phyloP scores from a whole-genome alignment of 2,888 invertebrate species.

The Laspeyria flexula region DNA sequence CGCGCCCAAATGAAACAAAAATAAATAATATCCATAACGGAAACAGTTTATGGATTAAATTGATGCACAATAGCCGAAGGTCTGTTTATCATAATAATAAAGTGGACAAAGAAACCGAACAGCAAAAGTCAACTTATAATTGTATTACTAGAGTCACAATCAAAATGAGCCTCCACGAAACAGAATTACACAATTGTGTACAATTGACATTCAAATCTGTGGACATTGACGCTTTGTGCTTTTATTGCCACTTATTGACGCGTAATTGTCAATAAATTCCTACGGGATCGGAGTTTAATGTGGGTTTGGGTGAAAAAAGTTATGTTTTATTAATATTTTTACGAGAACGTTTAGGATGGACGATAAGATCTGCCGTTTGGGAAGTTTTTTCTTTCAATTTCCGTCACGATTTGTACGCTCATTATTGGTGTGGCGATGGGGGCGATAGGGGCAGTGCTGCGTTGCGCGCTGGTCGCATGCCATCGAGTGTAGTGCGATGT shows the following conservation, averaged over 20 bases:
- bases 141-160: conserved; percentile 79
- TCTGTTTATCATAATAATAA: conserved; percentile 81
- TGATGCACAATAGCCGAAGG: conserved; percentile 68
- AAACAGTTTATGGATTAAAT: conserved; percentile 69
- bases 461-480: conserved; percentile 66
- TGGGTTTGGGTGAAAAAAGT: conserved; percentile 86
- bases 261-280: conserved; percentile 86
- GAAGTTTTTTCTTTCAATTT: conserved; percentile 86
- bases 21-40: conserved; percentile 62
- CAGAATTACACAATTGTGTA: conserved; percentile 84
- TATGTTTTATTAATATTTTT: conserved; percentile 87
- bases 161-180: conserved; percentile 83
- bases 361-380: conserved; percentile 83
- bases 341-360: conserved; percentile 83
- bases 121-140: conserved; percentile 80
- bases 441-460: conserved; percentile 80
- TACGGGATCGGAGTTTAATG: conserved; percentile 85
- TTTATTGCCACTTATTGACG: conserved; percentile 85
- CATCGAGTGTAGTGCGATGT: conserved; percentile 72
- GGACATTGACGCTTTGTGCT: conserved; percentile 83
- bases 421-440: conserved; percentile 82
- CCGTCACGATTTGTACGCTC: conserved; percentile 85
- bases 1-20: conserved; percentile 40
- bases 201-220: conserved; percentile 86
- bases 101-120: conserved; percentile 71